Conservation (phyloP, 2,797 vertebrate species). For the Anolis apletophallus region DNA sequence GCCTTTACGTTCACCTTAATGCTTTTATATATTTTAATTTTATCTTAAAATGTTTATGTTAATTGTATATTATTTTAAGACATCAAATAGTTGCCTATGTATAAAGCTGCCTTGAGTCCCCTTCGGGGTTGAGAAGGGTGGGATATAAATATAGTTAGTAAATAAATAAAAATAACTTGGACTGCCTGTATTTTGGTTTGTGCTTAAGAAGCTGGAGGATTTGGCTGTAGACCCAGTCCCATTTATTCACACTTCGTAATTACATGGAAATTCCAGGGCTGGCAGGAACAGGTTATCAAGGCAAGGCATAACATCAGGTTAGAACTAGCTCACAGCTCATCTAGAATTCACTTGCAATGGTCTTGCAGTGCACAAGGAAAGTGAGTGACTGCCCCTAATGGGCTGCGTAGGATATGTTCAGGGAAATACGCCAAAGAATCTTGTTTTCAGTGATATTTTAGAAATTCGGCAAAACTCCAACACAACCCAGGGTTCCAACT, state of each 20-base stretch:
- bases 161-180: too few species aligned
- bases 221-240: background rate
- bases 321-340: background rate
- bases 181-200: background rate
- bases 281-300: conserved; percentile 52
- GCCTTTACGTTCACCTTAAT: too few species aligned
- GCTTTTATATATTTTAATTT: too few species aligned
- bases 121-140: too few species aligned
- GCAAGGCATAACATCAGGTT: conserved; percentile 49
- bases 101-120: too few species aligned
- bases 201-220: background rate
- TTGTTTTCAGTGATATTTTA: background rate
- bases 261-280: conserved; percentile 12
- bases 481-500: background rate
- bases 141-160: too few species aligned
- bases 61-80: too few species aligned
- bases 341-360: background rate
- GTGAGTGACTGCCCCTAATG: rapidly evolving
- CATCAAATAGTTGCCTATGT: too few species aligned
- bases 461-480: rapidly evolving
- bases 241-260: conserved; percentile 51
- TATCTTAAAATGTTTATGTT: too few species aligned
- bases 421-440: background rate
- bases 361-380: background rate
- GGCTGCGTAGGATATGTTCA: background rate